Evolutionary conservation across 2,797 vertebrate genomes (phyloP).

Genomic region (Gila robusta): DNA sequence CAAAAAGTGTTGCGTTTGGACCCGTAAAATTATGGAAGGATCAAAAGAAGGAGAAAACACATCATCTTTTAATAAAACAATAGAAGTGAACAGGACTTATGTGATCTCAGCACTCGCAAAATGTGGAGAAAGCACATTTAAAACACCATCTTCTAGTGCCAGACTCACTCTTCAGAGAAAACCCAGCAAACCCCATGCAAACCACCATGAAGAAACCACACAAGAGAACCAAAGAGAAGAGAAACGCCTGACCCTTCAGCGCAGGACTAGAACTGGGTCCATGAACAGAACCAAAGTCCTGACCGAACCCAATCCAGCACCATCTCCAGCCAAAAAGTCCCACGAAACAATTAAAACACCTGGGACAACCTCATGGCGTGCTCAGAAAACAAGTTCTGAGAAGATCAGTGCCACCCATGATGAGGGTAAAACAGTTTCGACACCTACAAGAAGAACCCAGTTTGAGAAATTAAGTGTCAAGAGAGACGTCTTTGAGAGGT

Average conservation of each 20-base stretch:
- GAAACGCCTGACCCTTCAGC: slow-evolving; percentile 78
- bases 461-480: slow-evolving; percentile 73
- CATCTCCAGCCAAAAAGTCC: slow-evolving; percentile 36
- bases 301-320: slow-evolving; percentile 52
- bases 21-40: slow-evolving; percentile 17
- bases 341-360: not conserved
- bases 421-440: slow-evolving; percentile 62
- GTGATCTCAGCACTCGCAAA: slow-evolving; percentile 80
- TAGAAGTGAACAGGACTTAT: slow-evolving; percentile 83
- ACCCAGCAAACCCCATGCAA: slow-evolving; percentile 62
- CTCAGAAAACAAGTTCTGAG: slow-evolving; percentile 8
- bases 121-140: slow-evolving; percentile 50
- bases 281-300: slow-evolving; percentile 67
- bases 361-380: slow-evolving; percentile 39
- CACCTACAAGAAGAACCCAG: slow-evolving; percentile 69
- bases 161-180: slow-evolving; percentile 83
- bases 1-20: not conserved
- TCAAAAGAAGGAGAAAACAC: slow-evolving; percentile 60
- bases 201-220: slow-evolving; percentile 56
- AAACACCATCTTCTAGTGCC: slow-evolving; percentile 48
- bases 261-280: slow-evolving; percentile 72
- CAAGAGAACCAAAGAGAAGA: slow-evolving; percentile 69
- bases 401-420: slow-evolving; percentile 50
- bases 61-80: slow-evolving; percentile 66
- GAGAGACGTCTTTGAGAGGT: slow-evolving; percentile 71